phyloP scores from a whole-genome alignment of 2,888 invertebrate species.

The Torymus aiolomorphi region DNA sequence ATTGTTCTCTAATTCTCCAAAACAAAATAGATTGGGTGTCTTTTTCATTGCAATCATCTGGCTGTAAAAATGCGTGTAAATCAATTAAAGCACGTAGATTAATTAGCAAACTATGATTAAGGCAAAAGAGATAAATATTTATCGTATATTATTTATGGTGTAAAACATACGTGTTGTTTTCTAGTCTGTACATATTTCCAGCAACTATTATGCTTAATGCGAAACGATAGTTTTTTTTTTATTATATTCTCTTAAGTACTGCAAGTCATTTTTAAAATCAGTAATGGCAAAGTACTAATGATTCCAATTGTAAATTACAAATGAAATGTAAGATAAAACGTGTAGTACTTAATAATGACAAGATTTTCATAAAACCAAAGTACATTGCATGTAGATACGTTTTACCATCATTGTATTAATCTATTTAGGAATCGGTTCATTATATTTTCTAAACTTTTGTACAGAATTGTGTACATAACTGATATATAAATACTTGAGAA shows the following conservation, averaged over 20 bases:
- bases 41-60: conserved; percentile 15
- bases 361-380: conserved; percentile 47
- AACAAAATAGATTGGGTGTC: neutral
- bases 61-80: conserved; percentile 32
- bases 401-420: conserved; percentile 57
- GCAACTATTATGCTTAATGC: conserved; percentile 31
- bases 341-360: conserved; percentile 34
- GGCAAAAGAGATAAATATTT: conserved; percentile 9
- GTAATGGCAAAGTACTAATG: conserved; percentile 6
- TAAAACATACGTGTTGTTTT: conserved; percentile 23
- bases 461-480: conserved; percentile 67
- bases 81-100: conserved; percentile 25
- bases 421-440: conserved; percentile 62
- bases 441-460: conserved; percentile 70
- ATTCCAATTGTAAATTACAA: conserved; percentile 48
- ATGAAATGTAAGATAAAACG: conserved; percentile 45
- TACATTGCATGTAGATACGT: conserved; percentile 52
- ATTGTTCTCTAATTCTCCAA: neutral
- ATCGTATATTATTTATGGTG: conserved; percentile 7
- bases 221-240: conserved; percentile 1
- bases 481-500: conserved; percentile 62
- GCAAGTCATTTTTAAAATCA: conserved; percentile 12
- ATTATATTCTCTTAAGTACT: conserved; percentile 26
- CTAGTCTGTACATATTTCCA: conserved; percentile 39
- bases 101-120: conserved; percentile 7